Evolutionary conservation across 2,888 invertebrate genomes (phyloP).

Genomic region (Euplexia lucipara): DNA sequence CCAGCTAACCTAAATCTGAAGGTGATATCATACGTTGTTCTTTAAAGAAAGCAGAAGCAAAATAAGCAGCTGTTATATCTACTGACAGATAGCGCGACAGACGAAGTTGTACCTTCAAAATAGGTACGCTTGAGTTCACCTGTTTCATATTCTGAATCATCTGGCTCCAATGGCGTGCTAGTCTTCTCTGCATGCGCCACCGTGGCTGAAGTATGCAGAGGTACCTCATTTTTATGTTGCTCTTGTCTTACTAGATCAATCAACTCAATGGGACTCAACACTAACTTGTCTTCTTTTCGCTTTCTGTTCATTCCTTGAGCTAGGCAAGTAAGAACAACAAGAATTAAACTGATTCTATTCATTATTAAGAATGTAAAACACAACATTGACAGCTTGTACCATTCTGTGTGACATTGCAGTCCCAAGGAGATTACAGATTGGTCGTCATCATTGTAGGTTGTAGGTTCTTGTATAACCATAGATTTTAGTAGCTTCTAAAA

Average conservation of each 20-base stretch:
- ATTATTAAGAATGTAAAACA: conserved; percentile 15
- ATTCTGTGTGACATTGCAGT: conserved; percentile 17
- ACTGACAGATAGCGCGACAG: no score
- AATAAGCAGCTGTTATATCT: no score
- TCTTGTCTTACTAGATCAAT: conserved; percentile 75
- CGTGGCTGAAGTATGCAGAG: neutral
- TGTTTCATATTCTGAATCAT: conserved; percentile 44
- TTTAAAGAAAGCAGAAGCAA: no score
- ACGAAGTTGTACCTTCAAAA: no score
- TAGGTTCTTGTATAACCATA: no score
- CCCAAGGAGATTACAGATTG: no score
- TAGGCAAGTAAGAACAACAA: conserved; percentile 35
- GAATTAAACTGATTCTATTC: conserved; percentile 35
- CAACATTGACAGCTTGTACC: neutral
- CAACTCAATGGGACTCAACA: conserved; percentile 72
- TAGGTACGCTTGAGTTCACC: conserved; percentile 15
- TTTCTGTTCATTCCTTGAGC: conserved; percentile 40
- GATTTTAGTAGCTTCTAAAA: no score
- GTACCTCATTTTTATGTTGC: conserved; percentile 51
- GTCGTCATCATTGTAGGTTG: no score
- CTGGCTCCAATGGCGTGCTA: conserved; percentile 29
- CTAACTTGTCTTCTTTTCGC: conserved; percentile 67
- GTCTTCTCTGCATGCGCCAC: conserved; percentile 25
- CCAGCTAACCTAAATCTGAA: no score
- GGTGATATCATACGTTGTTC: no score